A percentile compares a stretch with the other conserved stretches of the same genome.
Evolutionary conservation across 1,140 invertebrate genomes (phyloP).

Genomic region (Leucophenga varia): DNA sequence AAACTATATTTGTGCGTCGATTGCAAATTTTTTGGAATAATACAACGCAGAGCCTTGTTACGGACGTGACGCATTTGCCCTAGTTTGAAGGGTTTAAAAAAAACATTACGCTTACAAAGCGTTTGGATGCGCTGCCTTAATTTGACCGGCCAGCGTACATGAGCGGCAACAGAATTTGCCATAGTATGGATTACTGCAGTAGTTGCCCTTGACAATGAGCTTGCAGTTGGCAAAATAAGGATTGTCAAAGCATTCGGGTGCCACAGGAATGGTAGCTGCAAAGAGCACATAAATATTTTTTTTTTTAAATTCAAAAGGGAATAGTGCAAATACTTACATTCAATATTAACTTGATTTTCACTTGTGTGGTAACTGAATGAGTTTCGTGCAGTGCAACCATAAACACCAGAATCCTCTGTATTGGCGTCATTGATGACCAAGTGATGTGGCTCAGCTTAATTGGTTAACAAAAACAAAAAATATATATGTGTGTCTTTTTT

Average conservation of each 20-base stretch:
- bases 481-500: neutral
- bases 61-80: no score
- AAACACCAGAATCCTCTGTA: slow-evolving; percentile 71
- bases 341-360: slow-evolving; percentile 66
- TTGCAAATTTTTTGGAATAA: slow-evolving; percentile 10
- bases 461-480: no score
- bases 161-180: slow-evolving; percentile 91
- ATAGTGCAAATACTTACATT: slow-evolving; percentile 61
- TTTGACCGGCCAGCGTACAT: slow-evolving; percentile 80
- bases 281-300: slow-evolving; percentile 10
- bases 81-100: no score
- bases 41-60: slow-evolving; percentile 1
- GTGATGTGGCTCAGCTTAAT: slow-evolving; percentile 61
- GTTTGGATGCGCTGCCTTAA: slow-evolving; percentile 39
- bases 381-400: slow-evolving; percentile 78
- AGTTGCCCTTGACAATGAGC: slow-evolving; percentile 78
- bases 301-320: neutral
- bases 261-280: slow-evolving; percentile 68
- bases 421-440: slow-evolving; percentile 67
- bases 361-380: slow-evolving; percentile 64
- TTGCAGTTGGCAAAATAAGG: slow-evolving; percentile 86
- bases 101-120: slow-evolving; percentile 35
- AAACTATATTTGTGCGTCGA: slow-evolving; percentile 9
- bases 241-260: slow-evolving; percentile 81
- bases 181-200: slow-evolving; percentile 86